Base-by-base conservation (phyloP, 2,888 invertebrate genomes). In the Schizotus pectinicornis region DNA sequence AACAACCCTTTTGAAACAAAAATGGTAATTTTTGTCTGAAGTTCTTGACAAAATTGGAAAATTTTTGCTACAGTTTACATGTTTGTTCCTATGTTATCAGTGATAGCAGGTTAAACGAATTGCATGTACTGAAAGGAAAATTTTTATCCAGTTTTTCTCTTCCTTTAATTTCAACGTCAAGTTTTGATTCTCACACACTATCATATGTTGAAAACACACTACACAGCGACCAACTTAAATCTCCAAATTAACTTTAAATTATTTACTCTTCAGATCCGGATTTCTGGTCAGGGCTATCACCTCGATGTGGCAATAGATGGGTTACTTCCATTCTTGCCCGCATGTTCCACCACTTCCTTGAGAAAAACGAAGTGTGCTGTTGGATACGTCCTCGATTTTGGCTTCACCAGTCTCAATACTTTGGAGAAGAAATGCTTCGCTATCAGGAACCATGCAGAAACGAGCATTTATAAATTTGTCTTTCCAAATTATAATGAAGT, bases 1-100 rank as follows among this genome's bases (percentile, higher is more conserved):
- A 81, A 84, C 66, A 86, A 86, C 76, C 85, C 85, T 39, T 85
- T 83, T 65, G 85, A 86, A 64, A 80, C 81, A 56, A 73, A 80
- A n/a, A 76, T 75, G 31, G 78, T 77, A 69, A 66, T 47, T 34
- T 43, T 7, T 2, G 2, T 43, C 22, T 3, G 5, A 12, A 39
- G 3, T 42, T 42, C 12, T 31, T 42, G 3, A 31, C 31, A 13
- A 30, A 42, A 42, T 54, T 54, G 3, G 14, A 57, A 52, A 52
- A 22, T 22, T 22, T 22, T 22, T n/a, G n/a, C n/a, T n/a, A n/a
- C n/a, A n/a, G n/a, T n/a, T n/a, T n/a, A n/a, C n/a, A n/a, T n/a
- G n/a, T n/a, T n/a, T n/a, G n/a, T n/a, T n/a, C n/a, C n/a, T n/a
- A n/a, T n/a, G n/a, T n/a, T n/a, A n/a, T n/a, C n/a, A n/a, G n/a